Evolutionary conservation across 2,797 vertebrate species (phyloP), one percentile per base, ranked within the genome.

Genomic region (Spheniscus humboldti): DNA sequence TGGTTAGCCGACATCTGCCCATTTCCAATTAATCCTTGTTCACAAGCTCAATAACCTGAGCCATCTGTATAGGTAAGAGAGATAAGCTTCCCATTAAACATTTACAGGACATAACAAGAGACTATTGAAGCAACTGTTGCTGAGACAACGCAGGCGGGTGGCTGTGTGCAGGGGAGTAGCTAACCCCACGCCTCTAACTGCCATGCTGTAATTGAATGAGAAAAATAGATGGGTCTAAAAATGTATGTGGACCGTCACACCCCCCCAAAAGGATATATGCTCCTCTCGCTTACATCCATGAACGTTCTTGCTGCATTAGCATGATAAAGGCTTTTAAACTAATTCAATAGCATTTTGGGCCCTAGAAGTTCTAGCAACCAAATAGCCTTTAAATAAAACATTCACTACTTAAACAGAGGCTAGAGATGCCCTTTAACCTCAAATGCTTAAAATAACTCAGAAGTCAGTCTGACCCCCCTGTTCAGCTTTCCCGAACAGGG

Each of bases 11-110:
- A 80, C 97, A 97, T 97, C 97, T 98, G 97, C 94, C 69, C 18
- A 7, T 81, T 96, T 63, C 92, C 76, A 57, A 22, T 64, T 86
- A 88, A 91, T 95, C 86, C 78, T n/a, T 22, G 74, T 20, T 91
- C 93, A 71, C 82, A 43, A 74, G 72, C 93, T 39, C 80, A 60
- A 84, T 96, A 95, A 95, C 94, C 84, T 37, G 94, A 95, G 91
- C 96, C 88, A 91, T 86, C 79, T 91, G 90, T 43, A 69, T 53
- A 95, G 95, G 93, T 79, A 76, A 57, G 86, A 22, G 17, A 95
- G 96, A 97, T 86, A 94, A 97, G 52, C 62, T 91, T 93, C 73
- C 94, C 86, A 95, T 93, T 84, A 95, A 98, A 97, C 84, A 97
- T 94, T 95, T 86, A 97, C 94, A 83, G 73, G 81, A 60, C 69